Conservation (phyloP, 1,140 invertebrate species). For the Alviniconcha marisindica region DNA sequence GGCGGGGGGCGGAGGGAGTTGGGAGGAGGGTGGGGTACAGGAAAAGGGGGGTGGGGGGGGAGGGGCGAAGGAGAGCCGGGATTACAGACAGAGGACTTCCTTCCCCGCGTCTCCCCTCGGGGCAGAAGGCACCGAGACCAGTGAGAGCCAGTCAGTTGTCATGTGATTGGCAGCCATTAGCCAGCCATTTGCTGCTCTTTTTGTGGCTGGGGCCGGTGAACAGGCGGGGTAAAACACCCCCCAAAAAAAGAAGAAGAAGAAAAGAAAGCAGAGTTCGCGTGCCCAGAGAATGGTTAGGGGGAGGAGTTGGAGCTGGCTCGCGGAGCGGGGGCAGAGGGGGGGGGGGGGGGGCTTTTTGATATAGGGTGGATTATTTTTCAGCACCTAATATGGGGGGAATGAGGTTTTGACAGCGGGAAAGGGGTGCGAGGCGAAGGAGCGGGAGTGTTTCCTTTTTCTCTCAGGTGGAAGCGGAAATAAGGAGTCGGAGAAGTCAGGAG, state of each 20-base stretch:
- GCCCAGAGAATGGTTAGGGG: neutral
- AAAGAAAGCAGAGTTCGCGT: neutral
- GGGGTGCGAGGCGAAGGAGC: neutral
- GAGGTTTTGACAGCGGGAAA: neutral
- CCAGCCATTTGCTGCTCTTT: constrained; percentile 5
- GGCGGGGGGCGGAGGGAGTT: too few species aligned
- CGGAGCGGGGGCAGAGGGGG: neutral
- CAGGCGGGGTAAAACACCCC: neutral
- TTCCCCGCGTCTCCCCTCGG: neutral
- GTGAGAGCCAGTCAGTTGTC: neutral
- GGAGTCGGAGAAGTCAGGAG: constrained; percentile 7
- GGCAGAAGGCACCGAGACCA: neutral
- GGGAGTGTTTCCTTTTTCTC: too few species aligned
- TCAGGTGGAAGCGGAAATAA: too few species aligned
- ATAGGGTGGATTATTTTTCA: neutral
- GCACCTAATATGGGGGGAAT: neutral
- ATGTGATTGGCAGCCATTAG: constrained; percentile 23
- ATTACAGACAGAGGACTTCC: neutral
- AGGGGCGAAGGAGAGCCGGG: too few species aligned
- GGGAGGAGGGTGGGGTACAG: too few species aligned
- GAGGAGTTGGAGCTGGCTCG: too few species aligned
- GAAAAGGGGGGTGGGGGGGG: too few species aligned
- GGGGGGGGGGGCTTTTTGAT: neutral
- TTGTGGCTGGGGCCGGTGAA: neutral
- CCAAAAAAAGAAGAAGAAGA: too few species aligned